Base-by-base conservation (phyloP, 2,797 vertebrate species). In the Oceanodroma leucorhoa region DNA sequence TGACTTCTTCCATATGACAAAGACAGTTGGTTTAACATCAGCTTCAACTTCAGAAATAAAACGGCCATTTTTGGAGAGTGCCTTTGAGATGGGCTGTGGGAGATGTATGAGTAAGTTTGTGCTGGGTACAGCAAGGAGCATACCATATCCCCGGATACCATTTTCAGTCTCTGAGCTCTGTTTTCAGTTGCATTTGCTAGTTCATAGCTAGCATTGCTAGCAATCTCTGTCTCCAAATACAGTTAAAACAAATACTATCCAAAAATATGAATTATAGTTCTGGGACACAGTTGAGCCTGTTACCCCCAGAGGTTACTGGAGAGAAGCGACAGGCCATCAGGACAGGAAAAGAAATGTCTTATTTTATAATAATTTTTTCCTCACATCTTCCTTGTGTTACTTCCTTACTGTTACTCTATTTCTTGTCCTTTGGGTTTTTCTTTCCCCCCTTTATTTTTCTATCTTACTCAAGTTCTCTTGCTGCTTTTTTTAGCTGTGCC, bases 21-120 rank as follows among this genome's bases (percentile, higher is more conserved):
- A 92, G 93, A 87, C 94, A 94, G 80, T 93, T 96, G 94, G 91
- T 78, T 91, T 93, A 94, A 79, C 83, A 90, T 94, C 89, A 93
- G 80, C 85, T 88, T 87, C 0, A 4, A 54, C 43, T 91, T 91
- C 6, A 80, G 81, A 82, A 91, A 87, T 78, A 57, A 76, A 94
- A 6, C 0, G 6, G 14, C 83, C 54, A 29, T 79, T 95, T 94
- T 82, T 62, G 70, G 70, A 30, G 2, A 66, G 27, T 84, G 76
- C 51, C 83, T 94, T 83, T 82, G 89, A 88, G 71, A 34, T 62
- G 76, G 48, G 34, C 70, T 84, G 70, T 87, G 88, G 84, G 93
- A 94, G 46, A 83, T 62, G 30, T 34, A 46, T 65, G 76, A 72
- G 50, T 81, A 72, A 84, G 40, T 92, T 51, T 92, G 66, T 89